phyloP scores from a whole-genome alignment of 2,888 invertebrate genomes.

The Exephanes ischioxanthus region DNA sequence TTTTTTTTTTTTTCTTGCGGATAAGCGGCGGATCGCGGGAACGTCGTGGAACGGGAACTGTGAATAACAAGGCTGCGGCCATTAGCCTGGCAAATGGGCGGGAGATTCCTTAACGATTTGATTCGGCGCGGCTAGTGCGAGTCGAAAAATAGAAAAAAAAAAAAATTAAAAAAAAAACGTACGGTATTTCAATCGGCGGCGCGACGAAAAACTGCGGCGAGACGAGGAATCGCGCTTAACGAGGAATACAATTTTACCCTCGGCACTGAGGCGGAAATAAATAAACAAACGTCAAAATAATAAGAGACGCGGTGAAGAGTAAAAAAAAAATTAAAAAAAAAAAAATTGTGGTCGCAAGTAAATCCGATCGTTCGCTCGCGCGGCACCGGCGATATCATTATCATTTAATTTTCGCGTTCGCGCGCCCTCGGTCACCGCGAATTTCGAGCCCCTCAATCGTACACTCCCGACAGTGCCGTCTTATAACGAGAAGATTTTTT shows the following conservation, averaged over 20 bases:
- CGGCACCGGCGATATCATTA: conserved; percentile 78
- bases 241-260: conserved; percentile 67
- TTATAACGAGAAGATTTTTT: conserved; percentile 72
- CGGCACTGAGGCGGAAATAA: conserved; percentile 28
- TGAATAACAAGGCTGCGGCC: conserved; percentile 40
- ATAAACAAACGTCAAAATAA: conserved; percentile 56
- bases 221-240: conserved; percentile 48
- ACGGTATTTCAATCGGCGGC: neutral
- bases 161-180: neutral
- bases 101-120: conserved; percentile 43
- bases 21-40: neutral
- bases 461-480: conserved; percentile 58
- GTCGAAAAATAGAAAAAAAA: conserved; percentile 12
- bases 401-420: conserved; percentile 79
- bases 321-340: conserved; percentile 46
- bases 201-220: neutral
- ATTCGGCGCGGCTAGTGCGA: conserved; percentile 24
- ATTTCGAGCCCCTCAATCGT: conserved; percentile 75
- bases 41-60: conserved; percentile 6
- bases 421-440: conserved; percentile 67
- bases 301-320: conserved; percentile 33
- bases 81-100: conserved; percentile 42
- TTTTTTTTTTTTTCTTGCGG: neutral
- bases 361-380: conserved; percentile 37
- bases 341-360: conserved; percentile 52